These are phyloP conservation scores for Nasonia longicornis DNA, from an alignment of 1,140 invertebrate species.

Conservation along the genomic window DNA sequence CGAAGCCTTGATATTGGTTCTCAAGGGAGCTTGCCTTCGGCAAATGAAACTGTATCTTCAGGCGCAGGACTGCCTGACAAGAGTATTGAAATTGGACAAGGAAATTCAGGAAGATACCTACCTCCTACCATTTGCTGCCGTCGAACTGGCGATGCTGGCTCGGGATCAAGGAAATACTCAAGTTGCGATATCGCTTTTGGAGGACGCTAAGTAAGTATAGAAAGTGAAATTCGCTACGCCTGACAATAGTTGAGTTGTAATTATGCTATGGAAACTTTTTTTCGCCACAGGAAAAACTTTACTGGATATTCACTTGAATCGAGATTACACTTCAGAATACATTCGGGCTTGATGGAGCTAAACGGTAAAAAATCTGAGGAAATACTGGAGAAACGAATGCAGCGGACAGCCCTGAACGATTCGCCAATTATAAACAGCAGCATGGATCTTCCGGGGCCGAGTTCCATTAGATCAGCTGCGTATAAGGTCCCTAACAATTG, in stretches of 20 bases:
- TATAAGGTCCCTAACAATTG: conserved; percentile 34
- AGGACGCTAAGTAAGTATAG: conserved; percentile 84
- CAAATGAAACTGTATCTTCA: conserved; percentile 79
- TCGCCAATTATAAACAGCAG: neutral
- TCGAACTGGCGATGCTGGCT: conserved; percentile 87
- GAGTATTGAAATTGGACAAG: conserved; percentile 79
- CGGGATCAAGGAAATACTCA: conserved; percentile 76
- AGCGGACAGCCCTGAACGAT: neutral
- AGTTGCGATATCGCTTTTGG: conserved; percentile 79
- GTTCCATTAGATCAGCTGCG: conserved; percentile 10
- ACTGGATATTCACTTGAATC: conserved; percentile 92
- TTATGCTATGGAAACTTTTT: neutral
- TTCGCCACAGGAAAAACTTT: conserved; percentile 81
- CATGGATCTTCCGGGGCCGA: conserved; percentile 26
- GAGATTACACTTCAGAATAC: conserved; percentile 91
- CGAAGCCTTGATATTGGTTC: conserved; percentile 78
- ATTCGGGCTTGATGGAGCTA: conserved; percentile 78
- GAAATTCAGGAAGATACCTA: conserved; percentile 87
- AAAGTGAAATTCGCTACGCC: neutral
- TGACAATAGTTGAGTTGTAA: neutral
- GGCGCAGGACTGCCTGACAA: conserved; percentile 82
- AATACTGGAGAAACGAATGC: neutral
- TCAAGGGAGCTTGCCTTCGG: conserved; percentile 88
- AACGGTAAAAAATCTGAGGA: conserved; percentile 51
- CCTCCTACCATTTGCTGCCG: conserved; percentile 86